A percentile compares a stretch with the other conserved stretches of the same genome.
These are phyloP conservation scores for Pseudochromis fuscus DNA, from an alignment of 2,797 vertebrate species.

Conservation along the genomic window DNA sequence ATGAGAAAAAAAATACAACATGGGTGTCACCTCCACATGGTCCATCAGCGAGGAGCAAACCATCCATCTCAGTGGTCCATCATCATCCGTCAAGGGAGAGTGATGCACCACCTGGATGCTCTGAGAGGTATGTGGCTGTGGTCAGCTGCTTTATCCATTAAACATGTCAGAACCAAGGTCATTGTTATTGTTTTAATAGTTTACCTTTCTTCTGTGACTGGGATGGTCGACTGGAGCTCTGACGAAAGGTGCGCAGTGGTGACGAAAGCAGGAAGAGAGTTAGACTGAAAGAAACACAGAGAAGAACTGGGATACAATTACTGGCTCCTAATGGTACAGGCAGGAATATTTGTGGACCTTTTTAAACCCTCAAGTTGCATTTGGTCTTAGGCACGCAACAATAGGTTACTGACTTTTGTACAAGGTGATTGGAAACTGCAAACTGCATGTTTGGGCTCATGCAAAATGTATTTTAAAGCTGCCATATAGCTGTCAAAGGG, in stretches of 20 bases:
- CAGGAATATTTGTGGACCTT: neutral
- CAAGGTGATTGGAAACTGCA: neutral
- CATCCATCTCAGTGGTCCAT: conserved; percentile 47
- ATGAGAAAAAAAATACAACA: conserved; percentile 27
- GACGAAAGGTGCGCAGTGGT: conserved; percentile 16
- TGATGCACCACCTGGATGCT: conserved; percentile 32
- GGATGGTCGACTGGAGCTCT: conserved; percentile 38
- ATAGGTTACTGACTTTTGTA: neutral
- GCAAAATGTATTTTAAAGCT: neutral
- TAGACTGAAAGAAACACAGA: conserved; percentile 1
- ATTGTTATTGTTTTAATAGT: conserved; percentile 42
- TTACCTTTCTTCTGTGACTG: conserved; percentile 49
- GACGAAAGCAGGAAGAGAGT: neutral
- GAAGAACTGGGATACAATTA: conserved; percentile 10
- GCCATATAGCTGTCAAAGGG: neutral
- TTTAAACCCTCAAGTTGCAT: neutral
- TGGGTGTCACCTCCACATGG: conserved; percentile 28
- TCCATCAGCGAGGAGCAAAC: conserved; percentile 41
- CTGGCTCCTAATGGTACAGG: neutral
- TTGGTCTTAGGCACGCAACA: neutral
- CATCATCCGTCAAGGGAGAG: conserved; percentile 50
- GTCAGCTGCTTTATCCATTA: conserved; percentile 47
- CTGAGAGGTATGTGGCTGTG: conserved; percentile 29
- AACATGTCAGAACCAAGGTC: conserved; percentile 42
- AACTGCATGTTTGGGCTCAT: neutral